phyloP scores from a whole-genome alignment of 2,113 vertebrate genomes.

The Oostethus manadensis region DNA sequence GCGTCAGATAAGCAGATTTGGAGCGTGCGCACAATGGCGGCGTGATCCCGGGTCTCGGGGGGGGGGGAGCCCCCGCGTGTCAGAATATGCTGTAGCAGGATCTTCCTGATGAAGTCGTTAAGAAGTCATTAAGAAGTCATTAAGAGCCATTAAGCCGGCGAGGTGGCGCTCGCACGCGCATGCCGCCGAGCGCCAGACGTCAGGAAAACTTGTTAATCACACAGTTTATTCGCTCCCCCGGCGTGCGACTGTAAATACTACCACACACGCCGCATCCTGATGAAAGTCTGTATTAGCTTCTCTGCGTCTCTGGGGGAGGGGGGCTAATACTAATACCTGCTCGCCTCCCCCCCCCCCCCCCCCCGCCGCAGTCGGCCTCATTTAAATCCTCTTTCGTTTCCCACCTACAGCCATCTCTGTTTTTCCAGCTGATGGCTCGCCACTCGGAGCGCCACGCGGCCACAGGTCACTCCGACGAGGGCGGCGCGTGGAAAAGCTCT shows the following conservation, averaged over 20 bases:
- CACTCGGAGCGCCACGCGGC: slow-evolving; percentile 30
- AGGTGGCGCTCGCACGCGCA: slow-evolving; percentile 61
- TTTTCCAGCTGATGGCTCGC: slow-evolving; percentile 48
- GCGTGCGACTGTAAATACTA: slow-evolving; percentile 70
- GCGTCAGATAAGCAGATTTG: slow-evolving; percentile 56
- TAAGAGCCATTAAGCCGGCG: slow-evolving; percentile 76
- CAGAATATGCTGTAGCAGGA: slow-evolving; percentile 69
- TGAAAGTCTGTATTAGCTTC: slow-evolving; percentile 58
- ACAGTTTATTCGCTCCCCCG: slow-evolving; percentile 74
- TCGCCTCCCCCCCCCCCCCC: not conserved
- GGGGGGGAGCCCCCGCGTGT: slow-evolving; percentile 57
- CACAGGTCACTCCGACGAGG: slow-evolving; percentile 30
- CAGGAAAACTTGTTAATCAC: slow-evolving; percentile 74
- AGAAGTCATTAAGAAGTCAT: slow-evolving; percentile 78
- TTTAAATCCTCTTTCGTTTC: too few relatives aligned
- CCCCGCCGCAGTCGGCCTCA: too few relatives aligned
- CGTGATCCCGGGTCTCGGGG: slow-evolving; percentile 60
- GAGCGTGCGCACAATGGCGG: not conserved
- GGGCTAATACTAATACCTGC: slow-evolving; percentile 6
- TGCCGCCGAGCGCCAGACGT: slow-evolving; percentile 53
- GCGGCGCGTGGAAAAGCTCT: slow-evolving; percentile 27
- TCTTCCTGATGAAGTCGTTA: slow-evolving; percentile 78
- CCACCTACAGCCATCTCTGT: slow-evolving; percentile 13
- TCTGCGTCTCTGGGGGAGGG: slow-evolving; percentile 54
- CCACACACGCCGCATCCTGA: slow-evolving; percentile 51